Percentiles rank a stretch among this genome's conserved stretches.
Conservation (phyloP, 2,888 invertebrate genomes). For the Lasius platythorax region DNA sequence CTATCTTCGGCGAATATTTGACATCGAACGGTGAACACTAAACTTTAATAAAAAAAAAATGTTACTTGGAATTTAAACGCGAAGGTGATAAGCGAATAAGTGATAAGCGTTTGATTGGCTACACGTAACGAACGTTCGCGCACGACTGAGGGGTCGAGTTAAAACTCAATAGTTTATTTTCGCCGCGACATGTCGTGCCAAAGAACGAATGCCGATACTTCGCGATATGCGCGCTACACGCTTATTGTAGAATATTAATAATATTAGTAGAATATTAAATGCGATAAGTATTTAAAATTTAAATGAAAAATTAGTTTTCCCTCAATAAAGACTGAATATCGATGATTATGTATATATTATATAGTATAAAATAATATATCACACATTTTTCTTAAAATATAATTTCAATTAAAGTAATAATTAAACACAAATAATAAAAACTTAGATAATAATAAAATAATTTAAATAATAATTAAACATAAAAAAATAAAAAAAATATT, state of each 20-base stretch:
- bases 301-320: not conserved
- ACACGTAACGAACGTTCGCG: constrained; percentile 54
- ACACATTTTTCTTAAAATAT: not conserved
- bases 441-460: not conserved
- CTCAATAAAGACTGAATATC: not conserved
- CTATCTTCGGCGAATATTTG: constrained; percentile 10
- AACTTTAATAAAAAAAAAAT: not conserved
- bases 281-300: not conserved
- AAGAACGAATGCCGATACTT: constrained; percentile 44
- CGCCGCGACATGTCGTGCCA: constrained; percentile 67
- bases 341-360: not conserved
- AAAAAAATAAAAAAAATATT: not conserved
- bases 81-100: not conserved
- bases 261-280: not conserved
- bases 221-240: not conserved
- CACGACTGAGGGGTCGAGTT: constrained; percentile 57
- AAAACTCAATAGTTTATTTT: constrained; percentile 67
- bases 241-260: too few species aligned
- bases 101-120: constrained; percentile 16
- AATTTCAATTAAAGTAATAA: not conserved
- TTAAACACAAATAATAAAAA: not conserved
- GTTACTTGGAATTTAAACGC: not conserved
- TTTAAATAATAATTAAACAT: not conserved
- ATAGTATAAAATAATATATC: not conserved
- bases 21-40: constrained; percentile 30